Base-by-base conservation (phyloP, 2,797 vertebrate genomes). In the Malacoctenus gilli region DNA sequence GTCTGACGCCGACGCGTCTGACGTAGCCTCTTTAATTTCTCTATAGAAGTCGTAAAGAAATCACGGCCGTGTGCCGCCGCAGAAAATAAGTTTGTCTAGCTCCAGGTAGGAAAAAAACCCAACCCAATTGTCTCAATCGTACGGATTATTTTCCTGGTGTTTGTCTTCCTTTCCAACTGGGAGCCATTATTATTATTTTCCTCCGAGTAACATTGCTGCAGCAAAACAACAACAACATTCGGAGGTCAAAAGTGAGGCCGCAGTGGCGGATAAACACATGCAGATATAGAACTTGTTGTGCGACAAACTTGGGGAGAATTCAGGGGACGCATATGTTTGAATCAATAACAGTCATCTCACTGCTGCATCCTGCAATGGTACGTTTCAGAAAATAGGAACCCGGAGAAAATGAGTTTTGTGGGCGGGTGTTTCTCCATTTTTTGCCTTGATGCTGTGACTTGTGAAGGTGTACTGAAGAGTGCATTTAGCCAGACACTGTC, bases 181-280 rank as follows among this genome's bases (percentile, higher is more conserved):
- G 18, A 39, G 25, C 25, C n/a, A 22, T 59, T 32, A 16, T 61
- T 48, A 22, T 59, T 32, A 16, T 61, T 48, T 75, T 9, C 7
- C 8, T 3, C 28, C 31, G 11, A 22, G 15, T 20, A n/a, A n/a
- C 3, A 23, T 39, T 54, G 12, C 21, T 32, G 42, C 9, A 39
- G 21, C 8, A 54, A 53, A 68, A 37, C 15, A 50, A 63, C 52
- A 64, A 59, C 18, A 66, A 37, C 2, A 65, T 48, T n/a, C 32
- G 46, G 32, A 57, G 64, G 67, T 63, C 53, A 49, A 13, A 54
- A 51, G 35, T 38, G 31, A 52, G 31, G 61, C 47, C 35, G 28
- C 12, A 20, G 16, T 15, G 30, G 16, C 31, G 42, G 40, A 52
- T 34, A 47, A 55, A 57, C 25, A 43, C 31, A 9, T 4, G 2